Percentiles rank a stretch among this genome's conserved stretches.
Conservation (phyloP, 2,888 invertebrate species). For the Scaptomyza polygonia region DNA sequence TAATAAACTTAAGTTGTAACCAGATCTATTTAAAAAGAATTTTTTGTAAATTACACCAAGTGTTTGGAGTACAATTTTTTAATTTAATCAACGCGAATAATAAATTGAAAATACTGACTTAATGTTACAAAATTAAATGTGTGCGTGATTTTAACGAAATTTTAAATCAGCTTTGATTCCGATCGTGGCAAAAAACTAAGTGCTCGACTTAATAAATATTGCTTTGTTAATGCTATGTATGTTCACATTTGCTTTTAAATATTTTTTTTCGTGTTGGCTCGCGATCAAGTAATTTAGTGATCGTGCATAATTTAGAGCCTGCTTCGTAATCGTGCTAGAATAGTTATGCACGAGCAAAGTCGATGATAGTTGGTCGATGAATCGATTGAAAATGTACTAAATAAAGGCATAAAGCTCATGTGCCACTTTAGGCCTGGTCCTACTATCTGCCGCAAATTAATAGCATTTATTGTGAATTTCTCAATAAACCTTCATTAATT, state of each 20-base stretch:
- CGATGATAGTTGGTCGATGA: too few species aligned
- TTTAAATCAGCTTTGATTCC: too few species aligned
- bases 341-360: too few species aligned
- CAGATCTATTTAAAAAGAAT: conserved; percentile 52
- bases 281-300: too few species aligned
- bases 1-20: conserved; percentile 74
- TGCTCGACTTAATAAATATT: too few species aligned
- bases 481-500: conserved; percentile 26
- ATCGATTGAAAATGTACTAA: conserved; percentile 33
- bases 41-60: conserved; percentile 33
- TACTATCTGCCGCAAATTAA: conserved; percentile 70
- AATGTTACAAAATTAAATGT: neutral
- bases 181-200: too few species aligned
- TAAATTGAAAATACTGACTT: conserved; percentile 16
- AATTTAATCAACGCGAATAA: conserved; percentile 23
- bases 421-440: conserved; percentile 28
- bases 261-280: too few species aligned
- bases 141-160: neutral
- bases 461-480: conserved; percentile 1
- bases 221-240: too few species aligned
- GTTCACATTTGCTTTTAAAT: too few species aligned
- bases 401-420: conserved; percentile 13
- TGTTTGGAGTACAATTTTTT: conserved; percentile 36
- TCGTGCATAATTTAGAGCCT: too few species aligned
- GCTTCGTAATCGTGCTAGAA: too few species aligned